These are phyloP conservation scores for Eulemur macaco DNA, from an alignment of 2,113 vertebrate species.

Conservation along the genomic window DNA sequence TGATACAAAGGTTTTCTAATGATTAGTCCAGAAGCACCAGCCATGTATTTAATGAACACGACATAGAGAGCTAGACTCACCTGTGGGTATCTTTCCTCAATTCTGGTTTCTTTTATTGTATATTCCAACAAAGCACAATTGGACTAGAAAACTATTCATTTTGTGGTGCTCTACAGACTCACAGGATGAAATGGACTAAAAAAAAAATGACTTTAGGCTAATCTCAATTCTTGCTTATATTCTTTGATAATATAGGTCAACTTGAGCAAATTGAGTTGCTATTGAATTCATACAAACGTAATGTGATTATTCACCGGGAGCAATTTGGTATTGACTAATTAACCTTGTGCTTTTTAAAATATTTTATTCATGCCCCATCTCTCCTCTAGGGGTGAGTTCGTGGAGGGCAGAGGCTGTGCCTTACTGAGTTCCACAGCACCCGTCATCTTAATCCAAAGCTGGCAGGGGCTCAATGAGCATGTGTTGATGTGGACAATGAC, in stretches of 20 bases:
- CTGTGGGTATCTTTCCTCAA: neutral
- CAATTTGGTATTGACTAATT: neutral
- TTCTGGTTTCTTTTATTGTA: neutral
- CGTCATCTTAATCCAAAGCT: neutral
- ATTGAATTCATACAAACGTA: neutral
- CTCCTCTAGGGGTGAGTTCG: neutral
- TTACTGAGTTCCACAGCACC: neutral
- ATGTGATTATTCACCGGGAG: neutral
- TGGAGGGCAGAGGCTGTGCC: neutral
- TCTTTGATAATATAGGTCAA: neutral
- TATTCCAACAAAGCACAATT: neutral
- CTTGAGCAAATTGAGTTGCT: neutral
- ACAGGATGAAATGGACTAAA: neutral
- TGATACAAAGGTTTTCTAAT: neutral
- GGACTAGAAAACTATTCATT: neutral
- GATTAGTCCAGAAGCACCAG: neutral
- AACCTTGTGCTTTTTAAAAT: neutral
- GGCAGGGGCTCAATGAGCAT: neutral
- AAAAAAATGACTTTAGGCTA: neutral
- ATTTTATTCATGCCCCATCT: neutral
- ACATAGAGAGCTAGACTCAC: neutral
- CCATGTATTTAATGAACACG: neutral
- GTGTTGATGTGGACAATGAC: neutral
- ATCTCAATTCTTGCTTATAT: neutral
- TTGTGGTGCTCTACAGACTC: neutral